These are phyloP conservation scores for Brotula barbata DNA, from an alignment of 2,797 vertebrate species.

Conservation along the genomic window DNA sequence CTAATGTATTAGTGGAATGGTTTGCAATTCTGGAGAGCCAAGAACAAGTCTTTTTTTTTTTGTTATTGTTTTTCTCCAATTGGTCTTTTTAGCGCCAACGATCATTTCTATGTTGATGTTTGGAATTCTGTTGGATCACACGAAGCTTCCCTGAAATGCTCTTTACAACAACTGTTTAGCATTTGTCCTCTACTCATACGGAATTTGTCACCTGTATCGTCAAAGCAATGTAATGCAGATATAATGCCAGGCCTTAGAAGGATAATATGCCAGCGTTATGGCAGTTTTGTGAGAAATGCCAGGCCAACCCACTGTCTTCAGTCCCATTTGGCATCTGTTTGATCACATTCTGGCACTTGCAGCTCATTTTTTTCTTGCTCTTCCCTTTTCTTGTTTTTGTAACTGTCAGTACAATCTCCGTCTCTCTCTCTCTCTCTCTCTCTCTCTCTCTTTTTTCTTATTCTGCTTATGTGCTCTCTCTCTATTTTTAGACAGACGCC, in stretches of 20 bases:
- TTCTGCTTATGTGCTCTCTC: not conserved
- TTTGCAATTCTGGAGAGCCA: constrained; percentile 18
- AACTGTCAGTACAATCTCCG: constrained; percentile 3
- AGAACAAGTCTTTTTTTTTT: constrained; percentile 21
- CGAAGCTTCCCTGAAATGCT: constrained; percentile 39
- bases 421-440: constrained; percentile 4
- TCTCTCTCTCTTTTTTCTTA: not conserved
- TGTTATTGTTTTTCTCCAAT: too few species aligned
- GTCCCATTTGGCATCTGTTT: constrained; percentile 72
- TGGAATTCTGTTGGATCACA: constrained; percentile 19
- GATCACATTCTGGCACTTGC: constrained; percentile 57
- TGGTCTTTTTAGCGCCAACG: constrained; percentile 6
- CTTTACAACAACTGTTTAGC: constrained; percentile 24
- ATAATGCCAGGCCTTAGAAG: constrained; percentile 53
- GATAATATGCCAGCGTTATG: constrained; percentile 58
- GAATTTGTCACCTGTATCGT: constrained; percentile 68
- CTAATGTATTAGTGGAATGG: constrained; percentile 39
- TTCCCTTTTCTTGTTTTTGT: constrained; percentile 11
- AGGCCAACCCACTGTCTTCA: constrained; percentile 64
- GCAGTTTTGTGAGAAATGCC: constrained; percentile 45
- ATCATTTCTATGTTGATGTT: not conserved
- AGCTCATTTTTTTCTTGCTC: constrained; percentile 34
- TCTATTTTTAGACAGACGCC: too few species aligned
- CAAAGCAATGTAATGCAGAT: constrained; percentile 50
- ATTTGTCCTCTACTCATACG: constrained; percentile 47